Evolutionary conservation across 2,888 invertebrate genomes (phyloP).

Genomic region (Cenopis cana): DNA sequence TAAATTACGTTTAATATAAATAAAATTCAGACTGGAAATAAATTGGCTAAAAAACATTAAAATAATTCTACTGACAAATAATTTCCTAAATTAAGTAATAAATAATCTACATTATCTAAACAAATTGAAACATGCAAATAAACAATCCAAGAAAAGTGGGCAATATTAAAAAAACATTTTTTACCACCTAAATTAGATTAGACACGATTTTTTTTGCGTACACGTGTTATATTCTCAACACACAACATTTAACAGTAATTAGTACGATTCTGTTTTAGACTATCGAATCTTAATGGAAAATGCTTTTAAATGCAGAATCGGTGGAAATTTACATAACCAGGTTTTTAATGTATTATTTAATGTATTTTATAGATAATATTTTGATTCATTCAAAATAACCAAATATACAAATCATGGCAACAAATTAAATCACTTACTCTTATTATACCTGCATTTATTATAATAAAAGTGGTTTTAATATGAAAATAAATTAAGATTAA

Average conservation of each 20-base stretch:
- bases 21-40: not conserved
- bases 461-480: slow-evolving; percentile 12
- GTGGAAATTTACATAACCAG: not conserved
- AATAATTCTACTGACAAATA: not conserved
- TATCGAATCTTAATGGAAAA: not conserved
- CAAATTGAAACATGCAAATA: not conserved
- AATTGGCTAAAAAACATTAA: not conserved
- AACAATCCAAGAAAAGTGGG: not conserved
- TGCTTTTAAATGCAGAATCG: not conserved
- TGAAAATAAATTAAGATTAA: not conserved
- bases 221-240: too few species aligned
- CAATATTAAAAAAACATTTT: too few species aligned
- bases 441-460: slow-evolving; percentile 14
- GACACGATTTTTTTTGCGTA: not conserved
- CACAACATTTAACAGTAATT: too few species aligned
- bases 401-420: slow-evolving; percentile 7
- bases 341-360: not conserved
- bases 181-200: not conserved
- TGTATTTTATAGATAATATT: too few species aligned
- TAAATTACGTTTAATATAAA: not conserved
- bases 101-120: not conserved
- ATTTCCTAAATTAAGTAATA: not conserved
- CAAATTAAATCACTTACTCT: not conserved
- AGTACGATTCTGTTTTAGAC: not conserved
- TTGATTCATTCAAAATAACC: not conserved